phyloP scores from a whole-genome alignment of 2,888 invertebrate genomes.

The Clanis bilineata region DNA sequence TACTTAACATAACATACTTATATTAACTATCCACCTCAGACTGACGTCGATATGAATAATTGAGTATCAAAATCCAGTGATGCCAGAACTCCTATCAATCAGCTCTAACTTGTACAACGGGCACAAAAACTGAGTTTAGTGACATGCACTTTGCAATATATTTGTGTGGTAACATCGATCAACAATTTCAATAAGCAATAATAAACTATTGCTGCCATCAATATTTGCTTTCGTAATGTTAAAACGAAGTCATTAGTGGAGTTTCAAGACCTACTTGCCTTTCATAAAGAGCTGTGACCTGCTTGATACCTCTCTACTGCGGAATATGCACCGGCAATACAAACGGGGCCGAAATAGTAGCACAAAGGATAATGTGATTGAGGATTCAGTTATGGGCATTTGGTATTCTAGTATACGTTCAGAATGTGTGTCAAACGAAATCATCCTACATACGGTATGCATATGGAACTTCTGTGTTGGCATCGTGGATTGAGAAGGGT shows the following conservation, averaged over 20 bases:
- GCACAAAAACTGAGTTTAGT: background rate
- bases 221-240: background rate
- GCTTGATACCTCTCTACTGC: background rate
- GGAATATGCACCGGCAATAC: background rate
- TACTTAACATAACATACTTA: no score
- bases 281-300: constrained; percentile 6
- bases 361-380: constrained; percentile 13
- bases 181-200: background rate
- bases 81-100: background rate
- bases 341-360: constrained; percentile 4
- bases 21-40: no score
- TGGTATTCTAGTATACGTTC: background rate
- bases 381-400: background rate
- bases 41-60: background rate
- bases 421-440: background rate
- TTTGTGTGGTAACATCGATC: background rate
- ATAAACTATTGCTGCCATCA: background rate
- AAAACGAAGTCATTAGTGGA: background rate
- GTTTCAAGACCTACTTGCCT: background rate
- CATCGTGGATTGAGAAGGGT: no score
- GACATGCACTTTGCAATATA: background rate
- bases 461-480: no score
- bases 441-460: background rate
- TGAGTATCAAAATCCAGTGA: background rate
- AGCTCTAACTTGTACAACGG: background rate